Conservation (phyloP, 1,140 invertebrate genomes). For the Drosophila ohnishii region DNA sequence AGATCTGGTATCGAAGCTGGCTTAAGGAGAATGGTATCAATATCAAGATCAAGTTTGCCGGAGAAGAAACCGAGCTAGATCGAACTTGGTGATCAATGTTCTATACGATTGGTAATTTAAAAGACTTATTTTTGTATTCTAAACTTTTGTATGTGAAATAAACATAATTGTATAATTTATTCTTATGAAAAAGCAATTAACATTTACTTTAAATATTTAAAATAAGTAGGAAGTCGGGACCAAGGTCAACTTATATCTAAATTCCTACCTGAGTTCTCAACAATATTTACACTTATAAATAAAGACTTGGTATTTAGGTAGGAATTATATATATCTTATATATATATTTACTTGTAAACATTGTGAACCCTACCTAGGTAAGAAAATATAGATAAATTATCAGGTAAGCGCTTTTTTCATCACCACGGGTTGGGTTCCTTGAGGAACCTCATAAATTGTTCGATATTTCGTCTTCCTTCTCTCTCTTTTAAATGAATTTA, state of each 20-base stretch:
- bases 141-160: neutral
- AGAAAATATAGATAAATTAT: neutral
- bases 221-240: neutral
- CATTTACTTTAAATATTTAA: neutral
- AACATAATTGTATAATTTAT: neutral
- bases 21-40: slow-evolving; percentile 53
- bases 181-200: neutral
- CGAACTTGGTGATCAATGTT: slow-evolving; percentile 37
- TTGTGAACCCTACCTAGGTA: neutral
- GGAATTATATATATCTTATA: no score
- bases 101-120: neutral
- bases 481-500: neutral
- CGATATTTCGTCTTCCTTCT: neutral
- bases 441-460: neutral
- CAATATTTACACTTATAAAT: neutral
- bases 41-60: slow-evolving; percentile 49
- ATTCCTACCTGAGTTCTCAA: neutral
- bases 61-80: slow-evolving; percentile 45
- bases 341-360: neutral
- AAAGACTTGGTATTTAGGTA: neutral
- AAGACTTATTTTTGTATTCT: neutral
- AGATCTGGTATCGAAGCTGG: slow-evolving; percentile 61
- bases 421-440: neutral
- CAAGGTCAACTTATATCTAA: neutral
- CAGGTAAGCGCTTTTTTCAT: neutral